These are phyloP conservation scores for Anarhynchus alexandrinus DNA, from an alignment of 2,113 vertebrate genomes.

Conservation along the genomic window DNA sequence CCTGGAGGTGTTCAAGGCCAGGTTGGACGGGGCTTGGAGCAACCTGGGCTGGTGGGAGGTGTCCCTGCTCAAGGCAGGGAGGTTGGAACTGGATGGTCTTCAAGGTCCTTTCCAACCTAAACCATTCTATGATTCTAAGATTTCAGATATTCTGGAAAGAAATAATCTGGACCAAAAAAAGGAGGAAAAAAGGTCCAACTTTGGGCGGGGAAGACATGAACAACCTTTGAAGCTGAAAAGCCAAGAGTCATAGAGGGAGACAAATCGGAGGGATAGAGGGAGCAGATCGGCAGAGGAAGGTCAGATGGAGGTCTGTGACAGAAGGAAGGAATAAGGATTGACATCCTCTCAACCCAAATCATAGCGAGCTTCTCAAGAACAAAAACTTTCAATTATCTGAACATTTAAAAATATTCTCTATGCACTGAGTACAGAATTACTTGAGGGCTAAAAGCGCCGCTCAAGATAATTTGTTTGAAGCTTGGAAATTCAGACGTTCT, in stretches of 20 bases:
- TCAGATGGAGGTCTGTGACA: background rate
- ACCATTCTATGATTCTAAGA: no score
- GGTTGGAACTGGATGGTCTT: no score
- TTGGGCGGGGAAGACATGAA: background rate
- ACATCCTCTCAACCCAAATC: background rate
- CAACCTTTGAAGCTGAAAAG: background rate
- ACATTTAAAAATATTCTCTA: background rate
- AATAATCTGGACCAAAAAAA: background rate
- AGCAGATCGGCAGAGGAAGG: background rate
- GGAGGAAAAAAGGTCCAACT: background rate
- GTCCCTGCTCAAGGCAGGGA: no score
- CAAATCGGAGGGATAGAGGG: no score
- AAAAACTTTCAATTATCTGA: background rate
- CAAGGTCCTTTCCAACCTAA: no score
- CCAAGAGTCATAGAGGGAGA: background rate
- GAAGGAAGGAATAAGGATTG: background rate
- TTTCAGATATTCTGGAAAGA: background rate
- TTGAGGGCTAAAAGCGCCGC: fast-evolving
- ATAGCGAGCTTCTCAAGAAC: background rate
- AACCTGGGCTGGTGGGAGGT: no score
- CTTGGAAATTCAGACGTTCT: background rate
- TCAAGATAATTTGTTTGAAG: background rate
- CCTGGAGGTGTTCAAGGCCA: no score
- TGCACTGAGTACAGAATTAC: background rate
- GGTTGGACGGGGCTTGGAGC: no score